Conservation (phyloP, 2,888 invertebrate species). For the Torymus tubicola region DNA sequence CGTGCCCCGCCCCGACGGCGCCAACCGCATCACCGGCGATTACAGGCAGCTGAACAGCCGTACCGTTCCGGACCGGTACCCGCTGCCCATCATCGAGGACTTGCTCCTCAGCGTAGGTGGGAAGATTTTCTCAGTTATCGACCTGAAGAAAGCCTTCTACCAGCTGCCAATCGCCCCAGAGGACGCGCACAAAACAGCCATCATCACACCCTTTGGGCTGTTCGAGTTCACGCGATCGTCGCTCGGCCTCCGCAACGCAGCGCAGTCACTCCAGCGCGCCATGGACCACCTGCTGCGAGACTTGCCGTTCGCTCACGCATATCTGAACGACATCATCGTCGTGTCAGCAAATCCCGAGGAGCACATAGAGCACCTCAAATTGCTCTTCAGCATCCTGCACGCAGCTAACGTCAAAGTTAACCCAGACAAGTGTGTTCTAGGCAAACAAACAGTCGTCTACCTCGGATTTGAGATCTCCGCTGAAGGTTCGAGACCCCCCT, state of each 20-base stretch:
- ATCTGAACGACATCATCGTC: conserved; percentile 9
- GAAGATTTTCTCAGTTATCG: neutral
- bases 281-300: neutral
- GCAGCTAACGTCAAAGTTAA: conserved; percentile 39
- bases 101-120: no score
- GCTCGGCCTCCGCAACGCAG: neutral
- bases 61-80: no score
- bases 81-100: no score
- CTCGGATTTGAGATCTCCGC: conserved; percentile 38
- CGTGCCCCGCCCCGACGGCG: neutral
- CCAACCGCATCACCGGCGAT: neutral
- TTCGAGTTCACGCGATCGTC: neutral
- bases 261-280: neutral
- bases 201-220: neutral
- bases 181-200: neutral
- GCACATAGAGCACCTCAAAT: neutral
- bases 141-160: conserved; percentile 6
- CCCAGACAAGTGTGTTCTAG: conserved; percentile 28
- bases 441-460: conserved; percentile 9
- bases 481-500: conserved; percentile 16
- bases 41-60: conserved; percentile 1
- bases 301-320: neutral
- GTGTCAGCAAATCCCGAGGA: neutral
- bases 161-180: neutral
- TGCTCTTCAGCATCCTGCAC: neutral